Evolutionary conservation across 2,113 vertebrate genomes (phyloP), one percentile per base, ranked within the genome.

Genomic region (Hylia prasina): DNA sequence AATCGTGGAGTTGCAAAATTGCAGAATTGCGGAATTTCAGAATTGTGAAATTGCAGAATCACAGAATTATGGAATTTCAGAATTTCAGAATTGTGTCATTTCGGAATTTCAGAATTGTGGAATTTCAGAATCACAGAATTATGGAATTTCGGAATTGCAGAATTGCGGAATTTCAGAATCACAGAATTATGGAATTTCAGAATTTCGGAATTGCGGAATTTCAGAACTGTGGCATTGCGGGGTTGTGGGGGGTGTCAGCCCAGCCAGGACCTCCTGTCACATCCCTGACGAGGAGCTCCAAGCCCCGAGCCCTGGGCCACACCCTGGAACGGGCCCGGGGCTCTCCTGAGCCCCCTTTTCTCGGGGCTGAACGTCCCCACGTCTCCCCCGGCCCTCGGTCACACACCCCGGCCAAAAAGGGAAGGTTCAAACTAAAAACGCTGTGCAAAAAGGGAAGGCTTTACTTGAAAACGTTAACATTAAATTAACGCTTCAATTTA

Each of bases 291-390:
- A 63, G 57, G 21, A 33, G 1, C 33, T 30, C 25, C 50, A 40
- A 40, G 13, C 39, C 39, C 39, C 10, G 39, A 40, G 39, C 39
- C 10, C 39, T 40, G 39, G 39, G 39, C 39, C 39, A 1, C 31
- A 11, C 42, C 12, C 33, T 17, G 37, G 28, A 8, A 0, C 8
- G 33, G 17, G 9, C 64, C 10, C 65, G 1, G 42, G 13, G 20
- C 48, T 17, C 40, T 40, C 20, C 56, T 11, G 13, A 47, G 25
- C 75, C 65, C 3, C 9, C 35, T 21, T 0, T 7, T 3, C 37
- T 11, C 16, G 6, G 0, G 2, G 39, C 25, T 16, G 28, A 21
- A 3, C 16, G 3, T 2, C 24, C 56, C 28, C 22, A 3, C 6
- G 0, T 15, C 35, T 10, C 33, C 75, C 76, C 76, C 15, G 33